Evolutionary conservation across 2,888 invertebrate species (phyloP), one percentile per base, ranked within the genome.

Genomic region (Andrena bucephala): DNA sequence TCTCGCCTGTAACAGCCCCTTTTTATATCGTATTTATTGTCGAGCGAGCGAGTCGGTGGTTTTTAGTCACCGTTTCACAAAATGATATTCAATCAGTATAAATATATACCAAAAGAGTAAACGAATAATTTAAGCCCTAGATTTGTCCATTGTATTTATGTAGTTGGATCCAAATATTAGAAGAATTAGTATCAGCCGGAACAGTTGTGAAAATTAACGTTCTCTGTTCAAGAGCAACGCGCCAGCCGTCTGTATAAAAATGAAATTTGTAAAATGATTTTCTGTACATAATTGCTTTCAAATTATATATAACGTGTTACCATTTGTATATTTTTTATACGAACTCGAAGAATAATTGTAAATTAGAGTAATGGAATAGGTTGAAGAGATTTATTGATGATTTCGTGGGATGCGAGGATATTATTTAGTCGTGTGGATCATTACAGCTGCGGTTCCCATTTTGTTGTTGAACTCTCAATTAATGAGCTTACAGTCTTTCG

Each of bases 291-390:
- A 72, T 83, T 81, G 60, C 24, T 77, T 67, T 74, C 36, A 66
- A 82, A 77, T 63, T n/a, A 48, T 72, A 72, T 36, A 83, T 69
- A 67, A 31, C 81, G 33, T 27, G 68, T 83, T 83, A 77, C 13
- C 63, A 20, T 76, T 42, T 68, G 33, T 67, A 72, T 83, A 83
- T 76, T 83, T 83, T 83, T 81, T 83, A 81, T 83, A 81, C 70
- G 42, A 70, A 54, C 31, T 52, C n/a, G 29, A 16, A 27, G 10
- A 48, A 3, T 20, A 65, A 42, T 42, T 48, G 16, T 31, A 48
- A 57, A 62, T 57, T 29, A 8, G 48, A 29, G 10, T 8, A 31
- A 69, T 60, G 10, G 13, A 4, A 67, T 78, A 29, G 36, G 36
- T 71, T 57, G 65, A 42, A 2, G 10, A 59, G 75, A 69, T 63